Evolutionary conservation across 2,113 vertebrate species (phyloP).

Genomic region (Ciconia stormi): DNA sequence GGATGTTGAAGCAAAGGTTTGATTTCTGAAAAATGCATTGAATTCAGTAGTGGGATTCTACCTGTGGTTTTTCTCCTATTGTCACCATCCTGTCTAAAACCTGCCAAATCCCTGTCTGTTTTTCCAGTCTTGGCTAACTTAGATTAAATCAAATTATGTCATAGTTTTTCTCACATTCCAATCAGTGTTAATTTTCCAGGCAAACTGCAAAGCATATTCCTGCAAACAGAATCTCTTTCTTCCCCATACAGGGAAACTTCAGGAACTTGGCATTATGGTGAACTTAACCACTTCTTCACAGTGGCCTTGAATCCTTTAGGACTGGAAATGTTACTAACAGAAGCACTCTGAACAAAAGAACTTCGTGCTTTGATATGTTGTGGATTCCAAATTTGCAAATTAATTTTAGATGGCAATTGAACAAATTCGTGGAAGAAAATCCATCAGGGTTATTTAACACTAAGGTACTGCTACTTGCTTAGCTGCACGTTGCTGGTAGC

Average conservation of each 20-base stretch:
- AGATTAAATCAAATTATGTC: background rate
- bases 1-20: background rate
- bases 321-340: background rate
- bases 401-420: background rate
- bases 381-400: background rate
- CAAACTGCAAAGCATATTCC: background rate
- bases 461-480: background rate
- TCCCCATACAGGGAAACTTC: background rate
- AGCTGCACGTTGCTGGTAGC: background rate
- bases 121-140: background rate
- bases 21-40: background rate
- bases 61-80: background rate
- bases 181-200: background rate
- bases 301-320: background rate
- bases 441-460: background rate
- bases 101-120: background rate
- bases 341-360: background rate
- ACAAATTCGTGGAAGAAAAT: background rate
- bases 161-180: background rate
- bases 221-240: background rate
- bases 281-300: background rate
- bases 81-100: background rate
- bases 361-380: background rate
- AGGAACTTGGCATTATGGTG: background rate
- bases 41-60: background rate